Percentiles rank a stretch among this genome's conserved stretches.
Evolutionary conservation across 2,888 invertebrate species (phyloP).

Genomic region (Lysandra coridon): DNA sequence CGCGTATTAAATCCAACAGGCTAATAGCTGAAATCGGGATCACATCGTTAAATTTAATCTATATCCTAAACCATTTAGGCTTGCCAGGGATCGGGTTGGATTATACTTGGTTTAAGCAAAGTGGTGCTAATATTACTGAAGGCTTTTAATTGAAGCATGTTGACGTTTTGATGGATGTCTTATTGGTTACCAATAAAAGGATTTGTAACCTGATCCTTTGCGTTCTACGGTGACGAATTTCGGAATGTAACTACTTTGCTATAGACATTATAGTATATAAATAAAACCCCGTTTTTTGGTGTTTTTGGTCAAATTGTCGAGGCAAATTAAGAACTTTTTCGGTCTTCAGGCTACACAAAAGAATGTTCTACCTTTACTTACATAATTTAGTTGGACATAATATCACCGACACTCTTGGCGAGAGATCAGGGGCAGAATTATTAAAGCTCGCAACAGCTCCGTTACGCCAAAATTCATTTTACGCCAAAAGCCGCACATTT

Average conservation of each 20-base stretch:
- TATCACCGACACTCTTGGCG: no score
- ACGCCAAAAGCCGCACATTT: no score
- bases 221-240: neutral
- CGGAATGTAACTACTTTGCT: neutral
- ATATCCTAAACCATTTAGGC: constrained; percentile 65
- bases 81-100: constrained; percentile 43
- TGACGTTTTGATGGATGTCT: constrained; percentile 36
- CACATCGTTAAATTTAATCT: constrained; percentile 71
- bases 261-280: neutral
- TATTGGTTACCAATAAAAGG: constrained; percentile 22
- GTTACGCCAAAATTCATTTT: no score
- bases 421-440: no score
- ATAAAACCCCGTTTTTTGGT: neutral
- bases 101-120: constrained; percentile 65
- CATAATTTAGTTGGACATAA: no score
- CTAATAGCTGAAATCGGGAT: constrained; percentile 59
- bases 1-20: constrained; percentile 43
- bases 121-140: constrained; percentile 61
- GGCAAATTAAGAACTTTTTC: neutral
- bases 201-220: neutral
- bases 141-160: constrained; percentile 41
- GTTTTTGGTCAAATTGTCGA: no score
- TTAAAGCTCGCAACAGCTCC: no score
- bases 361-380: no score
- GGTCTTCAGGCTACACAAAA: neutral